Evolutionary conservation across 2,113 vertebrate species (phyloP).

Genomic region (Morone chrysops): DNA sequence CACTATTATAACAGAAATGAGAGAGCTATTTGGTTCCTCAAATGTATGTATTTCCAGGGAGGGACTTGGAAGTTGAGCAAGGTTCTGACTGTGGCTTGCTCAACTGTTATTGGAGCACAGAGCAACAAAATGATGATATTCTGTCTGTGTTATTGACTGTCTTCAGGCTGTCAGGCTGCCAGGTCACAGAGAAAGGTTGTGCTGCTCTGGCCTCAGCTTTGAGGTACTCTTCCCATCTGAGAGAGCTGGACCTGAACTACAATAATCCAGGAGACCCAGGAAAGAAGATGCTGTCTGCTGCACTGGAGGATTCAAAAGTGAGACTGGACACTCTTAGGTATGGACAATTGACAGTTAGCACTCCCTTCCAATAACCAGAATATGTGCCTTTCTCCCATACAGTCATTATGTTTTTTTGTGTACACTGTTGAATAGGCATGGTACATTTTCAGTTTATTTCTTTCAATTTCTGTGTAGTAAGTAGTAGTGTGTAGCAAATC

Average conservation of each 20-base stretch:
- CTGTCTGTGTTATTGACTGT: background rate
- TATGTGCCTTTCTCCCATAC: background rate
- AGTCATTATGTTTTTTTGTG: background rate
- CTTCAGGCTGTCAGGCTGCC: background rate
- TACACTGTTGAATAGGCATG: background rate
- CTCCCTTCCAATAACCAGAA: background rate
- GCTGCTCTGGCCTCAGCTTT: background rate
- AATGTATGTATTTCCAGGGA: too few species aligned
- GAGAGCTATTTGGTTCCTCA: too few species aligned
- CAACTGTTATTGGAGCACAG: too few species aligned
- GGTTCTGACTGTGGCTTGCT: too few species aligned
- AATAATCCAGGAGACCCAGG: slow-evolving; percentile 5
- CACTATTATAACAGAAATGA: too few species aligned
- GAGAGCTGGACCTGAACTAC: slow-evolving; percentile 7
- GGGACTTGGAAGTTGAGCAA: too few species aligned
- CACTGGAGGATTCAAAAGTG: background rate
- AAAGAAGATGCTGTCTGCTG: too few species aligned
- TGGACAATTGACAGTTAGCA: background rate
- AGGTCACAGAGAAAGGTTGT: background rate
- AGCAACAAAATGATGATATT: background rate
- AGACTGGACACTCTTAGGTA: background rate
- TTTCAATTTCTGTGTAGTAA: too few species aligned
- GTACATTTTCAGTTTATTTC: background rate
- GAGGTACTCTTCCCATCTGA: background rate
- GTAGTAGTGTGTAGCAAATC: too few species aligned